Evolutionary conservation across 2,797 vertebrate species (phyloP).

Genomic region (Gypaetus barbatus): DNA sequence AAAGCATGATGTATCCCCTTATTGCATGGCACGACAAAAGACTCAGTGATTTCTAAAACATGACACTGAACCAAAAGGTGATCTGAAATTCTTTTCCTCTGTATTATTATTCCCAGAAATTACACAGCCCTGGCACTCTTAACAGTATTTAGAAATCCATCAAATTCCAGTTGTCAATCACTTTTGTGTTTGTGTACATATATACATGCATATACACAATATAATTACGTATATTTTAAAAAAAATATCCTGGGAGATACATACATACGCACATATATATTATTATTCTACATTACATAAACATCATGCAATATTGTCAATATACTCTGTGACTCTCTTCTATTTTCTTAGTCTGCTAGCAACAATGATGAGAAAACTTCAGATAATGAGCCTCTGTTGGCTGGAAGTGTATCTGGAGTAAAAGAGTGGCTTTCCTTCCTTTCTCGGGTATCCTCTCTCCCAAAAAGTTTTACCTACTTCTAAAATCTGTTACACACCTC

Average conservation of each 20-base stretch:
- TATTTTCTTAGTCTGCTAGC: neutral
- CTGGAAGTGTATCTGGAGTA: neutral
- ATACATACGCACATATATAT: neutral
- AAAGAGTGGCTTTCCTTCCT: neutral
- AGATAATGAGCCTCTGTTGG: neutral
- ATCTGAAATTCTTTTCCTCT: neutral
- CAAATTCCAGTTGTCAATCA: neutral
- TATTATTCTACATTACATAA: neutral
- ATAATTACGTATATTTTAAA: neutral
- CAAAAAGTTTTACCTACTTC: neutral
- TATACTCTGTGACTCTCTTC: neutral
- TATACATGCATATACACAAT: neutral
- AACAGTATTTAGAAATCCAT: neutral
- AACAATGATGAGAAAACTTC: neutral
- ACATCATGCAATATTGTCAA: neutral
- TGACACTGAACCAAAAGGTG: neutral
- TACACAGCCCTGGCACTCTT: neutral
- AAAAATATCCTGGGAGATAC: neutral
- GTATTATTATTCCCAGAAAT: neutral
- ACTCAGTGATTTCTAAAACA: neutral
- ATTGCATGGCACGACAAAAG: neutral
- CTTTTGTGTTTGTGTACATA: neutral
- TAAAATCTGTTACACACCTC: neutral
- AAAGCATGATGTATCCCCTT: neutral
- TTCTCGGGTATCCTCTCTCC: neutral